Percentiles rank a stretch among this genome's conserved stretches.
Evolutionary conservation across 1,140 invertebrate species (phyloP).

Genomic region (Drosophila navojoa): DNA sequence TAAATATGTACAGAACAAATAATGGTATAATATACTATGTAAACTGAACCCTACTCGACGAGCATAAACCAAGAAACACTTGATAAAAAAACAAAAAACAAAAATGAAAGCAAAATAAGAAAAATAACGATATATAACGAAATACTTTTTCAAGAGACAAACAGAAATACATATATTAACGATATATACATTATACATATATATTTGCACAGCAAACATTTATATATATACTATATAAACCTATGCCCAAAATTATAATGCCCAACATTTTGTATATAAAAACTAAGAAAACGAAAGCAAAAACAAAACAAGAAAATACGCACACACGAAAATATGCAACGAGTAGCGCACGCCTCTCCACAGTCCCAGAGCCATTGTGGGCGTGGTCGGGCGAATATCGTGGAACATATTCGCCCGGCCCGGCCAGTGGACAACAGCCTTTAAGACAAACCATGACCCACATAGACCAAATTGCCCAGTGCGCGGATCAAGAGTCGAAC

Average conservation of each 20-base stretch:
- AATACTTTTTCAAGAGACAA: slow-evolving; percentile 58
- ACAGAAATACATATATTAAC: slow-evolving; percentile 49
- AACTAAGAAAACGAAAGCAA: slow-evolving; percentile 63
- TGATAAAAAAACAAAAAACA: slow-evolving; percentile 6
- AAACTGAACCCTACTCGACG: slow-evolving; percentile 52
- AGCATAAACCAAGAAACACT: slow-evolving; percentile 56
- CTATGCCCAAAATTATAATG: slow-evolving; percentile 56
- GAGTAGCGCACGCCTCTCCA: slow-evolving; percentile 27
- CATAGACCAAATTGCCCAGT: slow-evolving; percentile 63
- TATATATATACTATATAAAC: slow-evolving; percentile 54
- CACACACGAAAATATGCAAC: slow-evolving; percentile 76
- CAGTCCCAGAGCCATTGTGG: neutral
- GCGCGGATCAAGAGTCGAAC: slow-evolving; percentile 2
- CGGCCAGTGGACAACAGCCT: slow-evolving; percentile 5
- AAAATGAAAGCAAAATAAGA: slow-evolving; percentile 11
- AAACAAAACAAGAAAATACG: slow-evolving; percentile 47
- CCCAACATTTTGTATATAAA: slow-evolving; percentile 78
- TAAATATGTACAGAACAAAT: slow-evolving; percentile 46
- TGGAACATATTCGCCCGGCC: slow-evolving; percentile 65
- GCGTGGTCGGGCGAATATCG: slow-evolving; percentile 48
- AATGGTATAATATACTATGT: neutral
- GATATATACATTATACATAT: slow-evolving; percentile 82
- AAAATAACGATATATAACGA: slow-evolving; percentile 77
- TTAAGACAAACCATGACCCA: slow-evolving; percentile 77
- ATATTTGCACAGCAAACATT: slow-evolving; percentile 80